phyloP scores from a whole-genome alignment of 2,888 invertebrate species.

The Calameuta filiformis region DNA sequence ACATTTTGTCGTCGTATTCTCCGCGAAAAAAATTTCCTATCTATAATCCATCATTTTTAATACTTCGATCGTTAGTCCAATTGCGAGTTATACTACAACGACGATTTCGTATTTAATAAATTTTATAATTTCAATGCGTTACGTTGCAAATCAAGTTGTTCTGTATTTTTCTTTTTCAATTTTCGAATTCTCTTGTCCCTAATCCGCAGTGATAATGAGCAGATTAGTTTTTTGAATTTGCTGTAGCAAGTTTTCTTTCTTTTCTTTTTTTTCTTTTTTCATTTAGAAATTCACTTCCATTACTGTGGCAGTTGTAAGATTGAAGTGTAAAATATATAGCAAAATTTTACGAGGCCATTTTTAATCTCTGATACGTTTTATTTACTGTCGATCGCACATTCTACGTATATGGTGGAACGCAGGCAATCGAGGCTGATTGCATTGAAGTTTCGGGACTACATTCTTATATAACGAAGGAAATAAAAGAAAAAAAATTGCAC shows the following conservation, averaged over 20 bases:
- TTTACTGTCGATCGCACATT: background rate
- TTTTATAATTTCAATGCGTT: conserved; percentile 14
- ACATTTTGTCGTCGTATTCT: conserved; percentile 24
- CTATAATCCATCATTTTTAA: conserved; percentile 7
- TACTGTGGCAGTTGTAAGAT: background rate
- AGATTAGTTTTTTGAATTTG: background rate
- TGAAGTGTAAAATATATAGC: background rate
- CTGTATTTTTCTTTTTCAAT: conserved; percentile 13
- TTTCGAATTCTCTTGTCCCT: background rate
- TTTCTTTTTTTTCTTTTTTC: background rate
- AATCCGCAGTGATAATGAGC: no score
- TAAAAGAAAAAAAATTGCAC: background rate
- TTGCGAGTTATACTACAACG: background rate
- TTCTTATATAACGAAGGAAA: background rate
- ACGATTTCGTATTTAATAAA: background rate
- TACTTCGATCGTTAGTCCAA: conserved; percentile 7
- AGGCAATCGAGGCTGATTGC: background rate
- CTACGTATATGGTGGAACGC: background rate
- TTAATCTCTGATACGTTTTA: background rate
- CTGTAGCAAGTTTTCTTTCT: background rate
- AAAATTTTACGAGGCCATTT: background rate
- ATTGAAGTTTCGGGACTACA: background rate
- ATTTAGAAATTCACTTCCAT: background rate
- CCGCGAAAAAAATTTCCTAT: background rate
- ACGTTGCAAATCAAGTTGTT: conserved; percentile 28